Percentiles rank a stretch among this genome's conserved stretches.
phyloP scores from a whole-genome alignment of 2,888 invertebrate genomes.

The Dryobotodes eremita region DNA sequence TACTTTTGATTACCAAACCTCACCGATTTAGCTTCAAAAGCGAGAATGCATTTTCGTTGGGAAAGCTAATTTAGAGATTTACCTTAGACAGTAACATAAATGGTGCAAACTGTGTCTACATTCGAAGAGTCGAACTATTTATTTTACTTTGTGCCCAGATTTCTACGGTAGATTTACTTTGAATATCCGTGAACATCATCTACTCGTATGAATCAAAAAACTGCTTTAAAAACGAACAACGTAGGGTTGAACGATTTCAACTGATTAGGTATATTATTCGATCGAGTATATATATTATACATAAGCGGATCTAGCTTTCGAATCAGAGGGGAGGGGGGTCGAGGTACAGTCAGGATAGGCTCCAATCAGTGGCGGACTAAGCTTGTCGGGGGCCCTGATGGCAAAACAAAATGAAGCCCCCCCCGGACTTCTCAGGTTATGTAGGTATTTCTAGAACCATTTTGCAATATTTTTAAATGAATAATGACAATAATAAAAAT shows the following conservation, averaged over 20 bases:
- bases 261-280: constrained; percentile 2
- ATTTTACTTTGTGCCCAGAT: constrained; percentile 9
- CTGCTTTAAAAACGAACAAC: not conserved
- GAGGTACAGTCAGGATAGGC: no score
- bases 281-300: not conserved
- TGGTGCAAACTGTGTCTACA: constrained; percentile 16
- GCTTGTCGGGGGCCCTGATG: no score
- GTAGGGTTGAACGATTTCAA: not conserved
- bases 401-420: no score
- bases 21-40: constrained; percentile 34
- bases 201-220: not conserved
- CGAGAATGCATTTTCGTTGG: constrained; percentile 33
- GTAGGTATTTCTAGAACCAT: no score
- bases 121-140: constrained; percentile 26
- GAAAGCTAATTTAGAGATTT: constrained; percentile 45
- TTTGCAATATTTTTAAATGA: no score
- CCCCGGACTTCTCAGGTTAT: no score
- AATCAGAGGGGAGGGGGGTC: no score
- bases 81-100: constrained; percentile 34
- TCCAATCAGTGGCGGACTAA: no score
- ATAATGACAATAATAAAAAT: no score
- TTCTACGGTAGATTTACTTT: not conserved
- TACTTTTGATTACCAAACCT: constrained; percentile 50
- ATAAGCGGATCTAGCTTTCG: not conserved
- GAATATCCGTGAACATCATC: not conserved